Base-by-base conservation (phyloP, 2,888 invertebrate species). In the Caenorhabditis zanzibari region DNA sequence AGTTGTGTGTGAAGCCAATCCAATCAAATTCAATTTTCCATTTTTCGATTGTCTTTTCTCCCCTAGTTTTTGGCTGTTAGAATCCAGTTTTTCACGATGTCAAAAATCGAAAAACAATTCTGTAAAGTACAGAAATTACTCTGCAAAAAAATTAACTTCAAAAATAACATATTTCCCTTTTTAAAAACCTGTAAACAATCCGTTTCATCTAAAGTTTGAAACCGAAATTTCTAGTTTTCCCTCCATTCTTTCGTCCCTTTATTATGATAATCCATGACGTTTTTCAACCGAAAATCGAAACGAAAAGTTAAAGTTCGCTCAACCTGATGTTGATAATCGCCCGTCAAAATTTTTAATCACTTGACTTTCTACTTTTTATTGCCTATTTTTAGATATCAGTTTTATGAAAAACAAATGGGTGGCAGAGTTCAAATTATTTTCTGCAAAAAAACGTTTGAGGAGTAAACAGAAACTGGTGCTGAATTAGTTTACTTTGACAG, bases 11-110 rank as follows among this genome's bases (percentile, higher is more conserved):
- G 26, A 38, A 56, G 74, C 56, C 56, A 26, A 73, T 24, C 26
- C 41, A 68, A 68, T 75, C 75, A 68, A 75, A 75, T 68, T 59
- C 41, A 66, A 68, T 75, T 75, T 58, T 14, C 22, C 47, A 19
- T 12, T 14, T 68, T 38, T 63, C 44, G 44, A 47, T 63, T 63
- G 63, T 71, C 56, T 47, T 59, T 72, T 73, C 12, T 73, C 5
- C 49, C 12, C 32, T 49, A 38, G 5, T 32, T 32, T 38, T 38
- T 38, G 32, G 10, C 10, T 38, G 38, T 38, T 12, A 38, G 38
- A 61, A 61, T 63, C 63, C 54, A 52, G 63, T 47, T 73, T 35
- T 49, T 44, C 49, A 12, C 19, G 26, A 44, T 19, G 35, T 49
- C 41, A 58, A 14, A 5, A 35, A n/a, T 9, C 16, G 47, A 52